phyloP scores from a whole-genome alignment of 1,140 invertebrate genomes.

The Homarus americanus region DNA sequence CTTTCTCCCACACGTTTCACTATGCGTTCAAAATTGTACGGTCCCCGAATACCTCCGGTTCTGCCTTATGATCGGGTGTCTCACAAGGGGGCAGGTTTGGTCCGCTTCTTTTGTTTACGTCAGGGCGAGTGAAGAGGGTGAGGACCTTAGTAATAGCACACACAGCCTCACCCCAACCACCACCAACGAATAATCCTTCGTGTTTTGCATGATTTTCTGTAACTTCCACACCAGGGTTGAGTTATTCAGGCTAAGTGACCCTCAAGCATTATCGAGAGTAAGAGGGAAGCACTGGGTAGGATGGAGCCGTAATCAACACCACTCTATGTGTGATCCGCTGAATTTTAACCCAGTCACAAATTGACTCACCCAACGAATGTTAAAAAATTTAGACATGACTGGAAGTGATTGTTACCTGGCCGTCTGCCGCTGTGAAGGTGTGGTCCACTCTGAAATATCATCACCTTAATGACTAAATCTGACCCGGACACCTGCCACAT shows the following conservation, averaged over 20 bases:
- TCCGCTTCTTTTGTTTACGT: slow-evolving; percentile 11
- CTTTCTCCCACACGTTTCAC: slow-evolving; percentile 62
- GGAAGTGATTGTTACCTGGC: slow-evolving; percentile 64
- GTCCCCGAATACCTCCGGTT: slow-evolving; percentile 24
- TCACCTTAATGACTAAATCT: slow-evolving; percentile 60
- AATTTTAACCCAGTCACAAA: slow-evolving; percentile 31
- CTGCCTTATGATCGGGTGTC: slow-evolving; percentile 51
- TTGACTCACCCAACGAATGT: slow-evolving; percentile 33
- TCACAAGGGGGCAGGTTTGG: slow-evolving; percentile 24
- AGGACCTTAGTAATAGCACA: background rate
- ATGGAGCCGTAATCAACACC: background rate
- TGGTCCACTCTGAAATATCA: slow-evolving; percentile 57
- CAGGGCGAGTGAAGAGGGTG: slow-evolving; percentile 11
- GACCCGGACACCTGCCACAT: slow-evolving; percentile 42
- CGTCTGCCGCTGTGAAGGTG: slow-evolving; percentile 54
- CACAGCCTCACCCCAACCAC: slow-evolving; percentile 37
- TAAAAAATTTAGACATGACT: slow-evolving; percentile 65
- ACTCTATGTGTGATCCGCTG: background rate
- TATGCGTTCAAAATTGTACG: slow-evolving; percentile 60
- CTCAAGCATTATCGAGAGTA: background rate
- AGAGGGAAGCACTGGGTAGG: background rate
- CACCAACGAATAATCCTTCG: slow-evolving; percentile 44
- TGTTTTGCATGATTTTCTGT: slow-evolving; percentile 58
- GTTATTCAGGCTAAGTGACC: background rate
- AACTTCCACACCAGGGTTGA: slow-evolving; percentile 38